A percentile compares a stretch with the other conserved stretches of the same genome.
These are phyloP conservation scores for Centrocercus urophasianus DNA, from an alignment of 2,113 vertebrate genomes.

Conservation along the genomic window DNA sequence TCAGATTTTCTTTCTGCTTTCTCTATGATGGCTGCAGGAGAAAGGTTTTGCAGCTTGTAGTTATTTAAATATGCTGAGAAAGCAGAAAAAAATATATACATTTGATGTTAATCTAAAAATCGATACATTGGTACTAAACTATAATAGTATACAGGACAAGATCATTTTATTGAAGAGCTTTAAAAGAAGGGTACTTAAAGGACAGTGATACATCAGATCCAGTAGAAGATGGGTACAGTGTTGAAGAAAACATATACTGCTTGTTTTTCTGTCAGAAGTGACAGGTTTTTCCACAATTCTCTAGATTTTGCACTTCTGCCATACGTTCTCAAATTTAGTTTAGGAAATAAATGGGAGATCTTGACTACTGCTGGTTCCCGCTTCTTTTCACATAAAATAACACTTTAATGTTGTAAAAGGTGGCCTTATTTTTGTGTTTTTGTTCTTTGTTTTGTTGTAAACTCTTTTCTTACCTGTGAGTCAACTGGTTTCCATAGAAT, in stretches of 20 bases:
- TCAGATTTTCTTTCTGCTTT: neutral
- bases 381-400: neutral
- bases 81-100: neutral
- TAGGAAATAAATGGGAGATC: neutral
- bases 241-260: neutral
- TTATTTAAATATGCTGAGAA: neutral
- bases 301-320: neutral
- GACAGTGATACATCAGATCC: neutral
- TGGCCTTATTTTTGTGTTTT: neutral
- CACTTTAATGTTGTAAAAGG: neutral
- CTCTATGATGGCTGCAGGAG: neutral
- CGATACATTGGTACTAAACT: neutral
- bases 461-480: neutral
- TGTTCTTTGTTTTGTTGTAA: neutral
- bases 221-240: neutral
- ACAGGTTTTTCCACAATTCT: neutral
- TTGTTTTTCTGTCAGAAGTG: neutral
- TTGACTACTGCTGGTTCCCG: neutral
- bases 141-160: neutral
- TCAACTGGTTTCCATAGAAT: neutral
- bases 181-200: neutral
- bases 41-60: neutral
- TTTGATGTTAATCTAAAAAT: neutral
- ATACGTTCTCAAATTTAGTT: neutral
- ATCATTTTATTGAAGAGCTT: neutral